These are phyloP conservation scores for Aurelia coerulea DNA, from an alignment of 30 jellyfish, hydroid and myxozoan genomes.

Conservation along the genomic window DNA sequence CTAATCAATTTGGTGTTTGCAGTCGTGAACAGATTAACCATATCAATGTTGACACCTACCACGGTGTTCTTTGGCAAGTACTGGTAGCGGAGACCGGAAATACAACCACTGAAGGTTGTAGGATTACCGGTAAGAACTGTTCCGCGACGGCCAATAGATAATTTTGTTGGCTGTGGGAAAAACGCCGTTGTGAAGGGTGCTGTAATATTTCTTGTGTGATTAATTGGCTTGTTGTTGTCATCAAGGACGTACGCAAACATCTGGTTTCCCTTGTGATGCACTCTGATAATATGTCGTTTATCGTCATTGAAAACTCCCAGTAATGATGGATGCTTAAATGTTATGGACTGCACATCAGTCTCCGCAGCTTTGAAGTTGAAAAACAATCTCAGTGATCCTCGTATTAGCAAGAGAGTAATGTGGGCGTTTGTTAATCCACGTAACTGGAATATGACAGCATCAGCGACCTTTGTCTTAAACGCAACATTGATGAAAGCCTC, in stretches of 20 bases:
- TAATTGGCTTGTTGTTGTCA: constrained; percentile 53
- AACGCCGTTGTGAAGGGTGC: constrained; percentile 2
- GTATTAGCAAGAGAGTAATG: constrained; percentile 30
- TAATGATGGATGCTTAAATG: constrained; percentile 36
- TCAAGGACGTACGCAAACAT: constrained; percentile 54
- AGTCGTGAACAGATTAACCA: background rate
- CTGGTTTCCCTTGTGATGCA: constrained; percentile 66
- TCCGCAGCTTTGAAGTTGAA: constrained; percentile 56
- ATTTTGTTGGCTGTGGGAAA: constrained; percentile 34
- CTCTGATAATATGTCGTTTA: constrained; percentile 57
- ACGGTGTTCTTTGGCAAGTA: constrained; percentile 44
- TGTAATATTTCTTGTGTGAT: constrained; percentile 34
- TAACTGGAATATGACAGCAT: constrained; percentile 53
- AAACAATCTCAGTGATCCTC: constrained; percentile 42
- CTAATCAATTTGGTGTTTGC: background rate
- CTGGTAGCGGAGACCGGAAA: constrained; percentile 71
- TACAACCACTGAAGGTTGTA: constrained; percentile 58
- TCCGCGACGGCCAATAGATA: constrained; percentile 37
- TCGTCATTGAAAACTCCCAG: constrained; percentile 67
- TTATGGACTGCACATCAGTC: constrained; percentile 47
- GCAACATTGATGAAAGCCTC: constrained; percentile 75
- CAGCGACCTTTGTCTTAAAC: constrained; percentile 43
- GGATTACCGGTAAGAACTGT: constrained; percentile 34
- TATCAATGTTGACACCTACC: constrained; percentile 66
- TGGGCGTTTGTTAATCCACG: constrained; percentile 64